These are phyloP conservation scores for Leptothorax acervorum DNA, from an alignment of 2,888 invertebrate genomes.

Conservation along the genomic window DNA sequence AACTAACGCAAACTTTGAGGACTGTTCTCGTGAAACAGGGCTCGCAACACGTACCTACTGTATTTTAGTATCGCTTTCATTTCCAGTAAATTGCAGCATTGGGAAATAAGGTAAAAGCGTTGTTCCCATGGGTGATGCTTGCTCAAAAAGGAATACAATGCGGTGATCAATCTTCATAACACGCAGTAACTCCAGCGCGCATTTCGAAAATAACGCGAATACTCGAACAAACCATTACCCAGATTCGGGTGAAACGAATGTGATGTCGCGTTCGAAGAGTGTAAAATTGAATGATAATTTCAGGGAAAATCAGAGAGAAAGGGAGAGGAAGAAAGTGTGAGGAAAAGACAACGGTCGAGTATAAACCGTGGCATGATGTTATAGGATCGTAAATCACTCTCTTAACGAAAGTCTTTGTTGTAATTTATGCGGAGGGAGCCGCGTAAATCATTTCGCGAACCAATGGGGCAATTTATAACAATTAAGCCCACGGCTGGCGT, in stretches of 20 bases:
- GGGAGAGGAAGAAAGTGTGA: not conserved
- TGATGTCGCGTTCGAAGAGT: constrained; percentile 20
- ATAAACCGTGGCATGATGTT: constrained; percentile 76
- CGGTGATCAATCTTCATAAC: constrained; percentile 53
- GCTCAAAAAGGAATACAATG: constrained; percentile 44
- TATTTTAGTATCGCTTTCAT: constrained; percentile 47
- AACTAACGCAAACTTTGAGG: constrained; percentile 45
- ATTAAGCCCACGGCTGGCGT: constrained; percentile 76
- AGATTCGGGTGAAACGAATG: constrained; percentile 53
- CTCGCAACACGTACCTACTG: constrained; percentile 23
- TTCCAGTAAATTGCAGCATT: constrained; percentile 50
- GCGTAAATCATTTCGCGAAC: constrained; percentile 84
- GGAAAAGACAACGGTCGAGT: constrained; percentile 66
- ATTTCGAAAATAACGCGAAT: constrained; percentile 42
- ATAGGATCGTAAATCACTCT: constrained; percentile 83
- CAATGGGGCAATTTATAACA: constrained; percentile 85
- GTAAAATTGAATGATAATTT: constrained; percentile 68
- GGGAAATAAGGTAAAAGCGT: constrained; percentile 64
- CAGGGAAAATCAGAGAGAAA: constrained; percentile 8
- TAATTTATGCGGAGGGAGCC: constrained; percentile 81
- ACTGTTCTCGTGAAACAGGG: constrained; percentile 3
- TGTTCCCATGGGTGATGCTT: constrained; percentile 44
- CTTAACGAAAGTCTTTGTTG: constrained; percentile 84
- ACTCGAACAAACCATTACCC: constrained; percentile 46
- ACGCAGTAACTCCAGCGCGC: not conserved